Base-by-base conservation (phyloP, 1,140 invertebrate genomes). In the Drosophila mayri region DNA sequence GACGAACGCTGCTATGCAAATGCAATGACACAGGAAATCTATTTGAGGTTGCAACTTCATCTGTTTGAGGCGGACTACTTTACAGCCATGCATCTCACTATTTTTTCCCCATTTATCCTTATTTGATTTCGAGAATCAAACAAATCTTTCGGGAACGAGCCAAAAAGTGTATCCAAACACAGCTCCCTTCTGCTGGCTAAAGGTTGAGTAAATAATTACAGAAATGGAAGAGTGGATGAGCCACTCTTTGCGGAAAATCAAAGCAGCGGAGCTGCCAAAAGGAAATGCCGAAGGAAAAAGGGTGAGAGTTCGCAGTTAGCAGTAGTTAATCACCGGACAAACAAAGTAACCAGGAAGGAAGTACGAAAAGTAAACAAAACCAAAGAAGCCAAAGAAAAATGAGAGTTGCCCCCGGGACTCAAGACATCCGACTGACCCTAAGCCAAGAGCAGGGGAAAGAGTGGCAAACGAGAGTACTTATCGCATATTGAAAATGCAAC, bases 251-350 rank as follows among this genome's bases (percentile, higher is more conserved):
- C n/a, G 50, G 65, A 49, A 72, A 71, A 72, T 72, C 68, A 72
- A 59, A 72, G 44, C 50, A 38, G 38, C 16, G 7, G 35, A 5
- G n/a, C n/a, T 3, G n/a, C n/a, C 12, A 40, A 35, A 59, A 32
- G 63, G 61, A 71, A 60, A 35, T n/a, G 22, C 11, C 37, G 37
- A 25, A 28, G 35, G n/a, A 63, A 57, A 59, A 63, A 11, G 60
- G 49, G 18, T 54, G 37, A 16, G 37, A 35, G 62, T 28, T 52
- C 11, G 60, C 52, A 71, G 41, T 80, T 74, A 67, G 66, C 65
- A 66, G 81, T 76, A 81, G 84, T 88, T 88, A 88, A 88, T 88
- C 84, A 88, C 71, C 71, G 62, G 61, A 54, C 81, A 90, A 90
- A 74, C 68, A 75, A 57, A 78, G 68, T 67, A 70, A 54, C 43